A percentile compares a stretch with the other conserved stretches of the same genome.
These are phyloP conservation scores for Chrysodeixis includens DNA, from an alignment of 2,888 invertebrate genomes.

Conservation along the genomic window DNA sequence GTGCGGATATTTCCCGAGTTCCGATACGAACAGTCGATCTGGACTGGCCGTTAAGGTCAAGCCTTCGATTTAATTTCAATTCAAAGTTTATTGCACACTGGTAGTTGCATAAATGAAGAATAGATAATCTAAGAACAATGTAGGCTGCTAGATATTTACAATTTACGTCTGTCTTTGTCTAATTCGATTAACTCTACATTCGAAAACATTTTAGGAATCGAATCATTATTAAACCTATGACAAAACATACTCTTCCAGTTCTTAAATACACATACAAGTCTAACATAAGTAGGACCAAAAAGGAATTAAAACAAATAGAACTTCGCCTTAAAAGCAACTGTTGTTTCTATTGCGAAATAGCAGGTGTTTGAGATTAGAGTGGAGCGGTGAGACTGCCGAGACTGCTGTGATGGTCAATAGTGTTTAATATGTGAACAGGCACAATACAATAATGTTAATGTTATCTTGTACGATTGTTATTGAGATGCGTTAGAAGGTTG, in stretches of 20 bases:
- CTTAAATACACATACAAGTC: no score
- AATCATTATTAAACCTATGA: no score
- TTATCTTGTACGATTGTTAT: slow-evolving; percentile 32
- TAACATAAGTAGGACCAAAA: no score
- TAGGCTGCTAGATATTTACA: no score
- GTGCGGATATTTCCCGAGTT: slow-evolving; percentile 27
- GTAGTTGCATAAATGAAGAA: no score
- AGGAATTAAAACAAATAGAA: neutral
- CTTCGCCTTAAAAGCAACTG: slow-evolving; percentile 8
- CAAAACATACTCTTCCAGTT: no score
- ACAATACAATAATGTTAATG: slow-evolving; percentile 22
- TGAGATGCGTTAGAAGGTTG: slow-evolving; percentile 23
- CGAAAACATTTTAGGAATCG: no score
- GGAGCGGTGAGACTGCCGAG: neutral
- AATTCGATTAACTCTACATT: no score
- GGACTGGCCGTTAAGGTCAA: slow-evolving; percentile 21
- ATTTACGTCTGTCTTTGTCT: no score
- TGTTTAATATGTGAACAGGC: neutral
- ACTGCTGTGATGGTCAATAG: neutral
- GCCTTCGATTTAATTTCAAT: neutral
- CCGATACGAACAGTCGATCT: slow-evolving; percentile 30
- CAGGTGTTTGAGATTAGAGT: slow-evolving; percentile 41
- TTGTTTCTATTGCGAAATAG: slow-evolving; percentile 46
- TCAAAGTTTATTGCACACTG: neutral
- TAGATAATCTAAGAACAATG: no score